phyloP scores from a whole-genome alignment of 2,888 invertebrate genomes.

The Drosophila greeni region DNA sequence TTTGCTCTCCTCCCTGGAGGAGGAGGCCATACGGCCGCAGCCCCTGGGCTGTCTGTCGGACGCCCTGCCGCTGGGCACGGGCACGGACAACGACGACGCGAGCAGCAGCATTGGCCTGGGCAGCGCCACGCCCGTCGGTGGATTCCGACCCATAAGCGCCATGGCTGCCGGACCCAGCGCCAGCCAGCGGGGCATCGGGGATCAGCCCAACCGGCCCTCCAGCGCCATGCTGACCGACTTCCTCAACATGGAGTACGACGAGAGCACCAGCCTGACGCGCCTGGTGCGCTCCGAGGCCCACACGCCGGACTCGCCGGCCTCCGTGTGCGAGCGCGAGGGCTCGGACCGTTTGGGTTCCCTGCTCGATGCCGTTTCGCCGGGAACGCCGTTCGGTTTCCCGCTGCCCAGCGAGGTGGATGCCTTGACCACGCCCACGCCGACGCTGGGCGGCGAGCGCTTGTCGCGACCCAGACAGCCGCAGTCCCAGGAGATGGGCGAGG shows the following conservation, averaged over 20 bases:
- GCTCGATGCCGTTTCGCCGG: conserved; percentile 56
- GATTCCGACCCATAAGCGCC: conserved; percentile 32
- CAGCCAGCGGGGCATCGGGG: conserved; percentile 56
- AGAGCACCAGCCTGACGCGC: conserved; percentile 76
- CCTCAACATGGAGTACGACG: conserved; percentile 78
- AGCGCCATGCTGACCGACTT: conserved; percentile 79
- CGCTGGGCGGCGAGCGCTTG: conserved; percentile 60
- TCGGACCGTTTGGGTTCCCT: conserved; percentile 49
- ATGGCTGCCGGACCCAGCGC: conserved; percentile 22
- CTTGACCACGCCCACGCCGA: conserved; percentile 68
- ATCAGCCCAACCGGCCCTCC: conserved; percentile 80
- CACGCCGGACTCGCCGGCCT: conserved; percentile 79
- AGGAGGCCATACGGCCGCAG: conserved; percentile 83
- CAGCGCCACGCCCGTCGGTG: conserved; percentile 24
- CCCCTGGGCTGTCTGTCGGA: conserved; percentile 85
- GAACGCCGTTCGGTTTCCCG: conserved; percentile 23
- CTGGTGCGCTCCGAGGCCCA: conserved; percentile 78
- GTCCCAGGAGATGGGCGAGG: conserved; percentile 53
- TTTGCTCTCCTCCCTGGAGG: conserved; percentile 92
- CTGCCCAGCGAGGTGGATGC: conserved; percentile 50
- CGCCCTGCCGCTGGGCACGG: conserved; percentile 80
- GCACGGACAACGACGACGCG: conserved; percentile 23
- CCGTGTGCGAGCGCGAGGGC: conserved; percentile 76
- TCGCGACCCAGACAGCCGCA: conserved; percentile 74
- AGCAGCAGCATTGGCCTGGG: conserved; percentile 28